phyloP scores from a whole-genome alignment of 2,797 vertebrate species.

The Gallirallus australis region DNA sequence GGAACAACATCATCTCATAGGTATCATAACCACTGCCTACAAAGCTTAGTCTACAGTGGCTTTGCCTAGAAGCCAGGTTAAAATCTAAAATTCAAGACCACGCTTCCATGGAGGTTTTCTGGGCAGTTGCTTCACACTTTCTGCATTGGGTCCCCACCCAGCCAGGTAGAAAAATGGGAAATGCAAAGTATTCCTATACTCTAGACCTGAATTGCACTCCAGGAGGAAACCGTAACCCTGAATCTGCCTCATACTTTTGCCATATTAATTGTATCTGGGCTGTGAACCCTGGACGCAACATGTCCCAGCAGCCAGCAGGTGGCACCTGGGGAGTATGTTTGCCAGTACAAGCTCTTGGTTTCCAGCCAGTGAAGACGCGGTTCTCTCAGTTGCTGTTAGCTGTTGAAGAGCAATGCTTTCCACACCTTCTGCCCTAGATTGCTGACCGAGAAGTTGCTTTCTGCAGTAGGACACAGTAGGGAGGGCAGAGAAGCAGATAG shows the following conservation, averaged over 20 bases:
- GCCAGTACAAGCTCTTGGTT: background rate
- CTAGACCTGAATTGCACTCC: background rate
- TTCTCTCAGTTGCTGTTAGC: background rate
- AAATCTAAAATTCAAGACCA: background rate
- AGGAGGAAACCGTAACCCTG: background rate
- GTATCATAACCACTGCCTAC: background rate
- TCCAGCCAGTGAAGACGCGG: accelerated
- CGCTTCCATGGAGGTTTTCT: background rate
- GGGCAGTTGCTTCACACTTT: background rate
- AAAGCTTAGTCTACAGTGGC: background rate
- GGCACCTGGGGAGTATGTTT: conserved; percentile 13
- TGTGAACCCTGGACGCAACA: accelerated
- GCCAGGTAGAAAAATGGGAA: background rate
- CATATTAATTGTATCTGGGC: accelerated
- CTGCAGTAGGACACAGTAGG: background rate
- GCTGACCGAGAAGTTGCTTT: background rate
- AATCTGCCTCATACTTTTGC: background rate
- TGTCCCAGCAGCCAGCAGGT: conserved; percentile 8
- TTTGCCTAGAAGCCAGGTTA: background rate
- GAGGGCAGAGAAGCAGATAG: background rate
- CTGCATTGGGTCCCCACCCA: background rate
- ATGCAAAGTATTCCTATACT: background rate
- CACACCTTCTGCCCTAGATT: background rate
- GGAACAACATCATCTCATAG: background rate
- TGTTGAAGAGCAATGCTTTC: background rate